Conservation (phyloP, 2,797 vertebrate genomes). For the Petrocephalus sullivani region DNA sequence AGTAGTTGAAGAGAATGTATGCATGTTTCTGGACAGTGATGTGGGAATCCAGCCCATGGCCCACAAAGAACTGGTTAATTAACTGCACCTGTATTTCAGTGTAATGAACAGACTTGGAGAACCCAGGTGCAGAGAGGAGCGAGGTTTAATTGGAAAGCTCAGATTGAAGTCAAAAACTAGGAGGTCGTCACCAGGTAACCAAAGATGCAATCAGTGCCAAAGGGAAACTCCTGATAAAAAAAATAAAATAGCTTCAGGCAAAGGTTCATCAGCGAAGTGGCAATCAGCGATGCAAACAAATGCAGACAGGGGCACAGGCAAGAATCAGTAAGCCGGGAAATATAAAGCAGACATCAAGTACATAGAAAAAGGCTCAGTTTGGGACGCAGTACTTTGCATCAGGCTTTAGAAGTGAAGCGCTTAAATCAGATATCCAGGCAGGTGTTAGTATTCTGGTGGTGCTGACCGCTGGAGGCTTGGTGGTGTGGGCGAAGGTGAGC, state of each 20-base stretch:
- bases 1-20: neutral
- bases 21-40: neutral
- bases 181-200: neutral
- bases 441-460: too few relatives aligned
- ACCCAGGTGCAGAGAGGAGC: neutral
- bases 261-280: neutral
- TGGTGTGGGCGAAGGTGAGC: too few relatives aligned
- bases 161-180: neutral
- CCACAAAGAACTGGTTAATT: neutral
- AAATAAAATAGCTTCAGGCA: neutral
- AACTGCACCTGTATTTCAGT: neutral
- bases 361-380: too few relatives aligned
- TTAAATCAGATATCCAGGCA: too few relatives aligned
- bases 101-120: neutral
- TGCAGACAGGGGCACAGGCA: neutral
- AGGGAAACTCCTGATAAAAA: neutral
- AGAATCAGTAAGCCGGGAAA: neutral
- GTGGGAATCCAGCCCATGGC: neutral
- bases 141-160: neutral
- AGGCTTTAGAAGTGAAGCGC: too few relatives aligned
- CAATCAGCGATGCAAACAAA: neutral
- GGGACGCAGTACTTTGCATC: too few relatives aligned
- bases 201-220: neutral
- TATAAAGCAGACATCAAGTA: neutral
- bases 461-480: too few relatives aligned